Percentiles rank a stretch among this genome's conserved stretches.
Conservation (phyloP, 2,113 vertebrate species). For the Paratilapia polleni region DNA sequence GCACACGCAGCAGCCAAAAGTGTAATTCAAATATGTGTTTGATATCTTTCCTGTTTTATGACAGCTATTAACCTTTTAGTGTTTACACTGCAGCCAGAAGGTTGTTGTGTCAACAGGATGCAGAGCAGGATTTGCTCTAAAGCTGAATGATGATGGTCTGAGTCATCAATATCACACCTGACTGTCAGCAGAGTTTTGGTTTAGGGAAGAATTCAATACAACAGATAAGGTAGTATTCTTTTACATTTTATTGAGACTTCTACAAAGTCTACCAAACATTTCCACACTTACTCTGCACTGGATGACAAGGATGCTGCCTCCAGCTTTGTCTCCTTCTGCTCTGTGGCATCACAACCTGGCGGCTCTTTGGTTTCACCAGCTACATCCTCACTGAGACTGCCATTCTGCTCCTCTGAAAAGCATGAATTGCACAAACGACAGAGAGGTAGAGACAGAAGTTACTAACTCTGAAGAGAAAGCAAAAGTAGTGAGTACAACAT, state of each 20-base stretch:
- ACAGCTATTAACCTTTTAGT: neutral
- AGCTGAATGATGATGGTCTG: neutral
- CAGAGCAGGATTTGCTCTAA: neutral
- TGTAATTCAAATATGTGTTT: neutral
- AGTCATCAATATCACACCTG: slow-evolving; percentile 15
- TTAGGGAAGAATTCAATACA: neutral
- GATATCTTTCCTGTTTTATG: neutral
- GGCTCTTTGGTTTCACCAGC: slow-evolving; percentile 3
- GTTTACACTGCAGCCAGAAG: slow-evolving; percentile 10
- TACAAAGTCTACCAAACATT: neutral
- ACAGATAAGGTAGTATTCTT: neutral
- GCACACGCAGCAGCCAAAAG: neutral
- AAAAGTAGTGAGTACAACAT: slow-evolving; percentile 10
- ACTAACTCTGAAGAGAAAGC: neutral
- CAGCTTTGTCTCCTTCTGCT: slow-evolving; percentile 42
- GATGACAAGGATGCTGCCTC: slow-evolving; percentile 59
- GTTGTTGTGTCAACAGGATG: slow-evolving; percentile 50
- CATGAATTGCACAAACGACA: neutral
- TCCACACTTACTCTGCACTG: slow-evolving; percentile 68
- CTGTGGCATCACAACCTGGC: neutral
- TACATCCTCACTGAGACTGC: slow-evolving; percentile 29
- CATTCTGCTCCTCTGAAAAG: slow-evolving; percentile 53
- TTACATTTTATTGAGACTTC: neutral
- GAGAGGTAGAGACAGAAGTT: neutral
- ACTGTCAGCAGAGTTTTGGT: neutral